Percentiles rank a stretch among this genome's conserved stretches.
These are phyloP conservation scores for Machimus rusticus DNA, from an alignment of 2,888 invertebrate species.

Conservation along the genomic window DNA sequence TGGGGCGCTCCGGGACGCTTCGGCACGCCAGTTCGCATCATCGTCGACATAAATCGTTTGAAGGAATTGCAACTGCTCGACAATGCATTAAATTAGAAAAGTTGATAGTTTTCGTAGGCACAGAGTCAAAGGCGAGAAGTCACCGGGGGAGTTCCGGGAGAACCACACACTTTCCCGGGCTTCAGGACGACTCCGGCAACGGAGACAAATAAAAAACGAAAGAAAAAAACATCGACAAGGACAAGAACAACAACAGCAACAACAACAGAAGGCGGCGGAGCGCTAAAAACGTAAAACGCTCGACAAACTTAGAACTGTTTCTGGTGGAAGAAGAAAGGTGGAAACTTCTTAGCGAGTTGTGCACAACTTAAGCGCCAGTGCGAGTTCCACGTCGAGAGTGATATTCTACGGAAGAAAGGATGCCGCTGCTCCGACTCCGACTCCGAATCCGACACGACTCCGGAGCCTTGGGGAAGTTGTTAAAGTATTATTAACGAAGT, in stretches of 20 bases:
- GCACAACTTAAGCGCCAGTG: constrained; percentile 32
- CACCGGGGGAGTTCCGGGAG: background rate
- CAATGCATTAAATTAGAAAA: constrained; percentile 45
- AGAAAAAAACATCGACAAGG: background rate
- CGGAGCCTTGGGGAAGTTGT: constrained; percentile 30
- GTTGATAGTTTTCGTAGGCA: constrained; percentile 41
- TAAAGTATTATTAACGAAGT: constrained; percentile 47
- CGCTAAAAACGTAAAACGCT: constrained; percentile 29
- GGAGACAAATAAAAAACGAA: background rate
- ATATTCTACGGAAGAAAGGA: constrained; percentile 17
- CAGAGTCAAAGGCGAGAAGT: constrained; percentile 41
- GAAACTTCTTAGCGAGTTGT: constrained; percentile 38
- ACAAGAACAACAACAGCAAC: background rate
- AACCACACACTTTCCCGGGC: background rate
- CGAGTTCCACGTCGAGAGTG: constrained; percentile 16
- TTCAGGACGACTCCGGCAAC: background rate
- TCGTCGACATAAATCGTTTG: constrained; percentile 41
- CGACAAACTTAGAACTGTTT: constrained; percentile 24
- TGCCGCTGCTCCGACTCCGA: constrained; percentile 3
- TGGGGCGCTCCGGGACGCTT: background rate
- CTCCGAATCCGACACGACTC: constrained; percentile 36
- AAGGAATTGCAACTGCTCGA: constrained; percentile 40
- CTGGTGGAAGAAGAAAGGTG: constrained; percentile 2
- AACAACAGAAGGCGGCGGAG: background rate
- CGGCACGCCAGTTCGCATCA: background rate